Percentiles rank a stretch among this genome's conserved stretches.
These are phyloP conservation scores for Tiliacea aurago DNA, from an alignment of 2,888 invertebrate species.

Conservation along the genomic window DNA sequence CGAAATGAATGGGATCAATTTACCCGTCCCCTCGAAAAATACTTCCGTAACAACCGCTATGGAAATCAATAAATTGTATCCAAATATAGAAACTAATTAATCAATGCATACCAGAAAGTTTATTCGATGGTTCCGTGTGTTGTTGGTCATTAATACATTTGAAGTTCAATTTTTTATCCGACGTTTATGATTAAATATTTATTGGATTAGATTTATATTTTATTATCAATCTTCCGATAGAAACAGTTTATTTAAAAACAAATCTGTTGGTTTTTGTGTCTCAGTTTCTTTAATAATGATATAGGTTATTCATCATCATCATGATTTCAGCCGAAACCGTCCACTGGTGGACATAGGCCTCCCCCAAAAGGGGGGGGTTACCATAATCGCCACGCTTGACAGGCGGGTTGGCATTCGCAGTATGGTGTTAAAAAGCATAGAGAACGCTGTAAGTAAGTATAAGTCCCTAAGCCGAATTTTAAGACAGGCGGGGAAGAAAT, in stretches of 20 bases:
- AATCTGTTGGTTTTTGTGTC: background rate
- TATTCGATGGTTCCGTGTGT: background rate
- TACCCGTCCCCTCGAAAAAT: background rate
- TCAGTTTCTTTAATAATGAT: background rate
- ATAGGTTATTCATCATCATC: no score
- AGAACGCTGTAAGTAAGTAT: no score
- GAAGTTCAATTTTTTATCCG: constrained; percentile 2
- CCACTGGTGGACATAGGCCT: no score
- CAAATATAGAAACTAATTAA: background rate
- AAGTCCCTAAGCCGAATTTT: no score
- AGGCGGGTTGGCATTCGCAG: no score
- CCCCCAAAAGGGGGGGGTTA: no score
- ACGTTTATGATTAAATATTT: background rate
- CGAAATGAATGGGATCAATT: background rate
- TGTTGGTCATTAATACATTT: background rate
- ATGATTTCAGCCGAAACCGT: no score
- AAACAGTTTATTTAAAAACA: background rate
- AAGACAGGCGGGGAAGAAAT: no score
- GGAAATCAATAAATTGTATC: constrained; percentile 12
- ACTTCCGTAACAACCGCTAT: background rate
- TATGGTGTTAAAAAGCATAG: no score
- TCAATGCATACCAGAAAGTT: background rate
- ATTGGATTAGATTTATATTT: background rate
- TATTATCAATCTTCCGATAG: background rate
- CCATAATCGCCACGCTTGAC: no score